A percentile compares a stretch with the other conserved stretches of the same genome.
Evolutionary conservation across 1,140 invertebrate genomes (phyloP).

Genomic region (Pseudobourletiella spinata): DNA sequence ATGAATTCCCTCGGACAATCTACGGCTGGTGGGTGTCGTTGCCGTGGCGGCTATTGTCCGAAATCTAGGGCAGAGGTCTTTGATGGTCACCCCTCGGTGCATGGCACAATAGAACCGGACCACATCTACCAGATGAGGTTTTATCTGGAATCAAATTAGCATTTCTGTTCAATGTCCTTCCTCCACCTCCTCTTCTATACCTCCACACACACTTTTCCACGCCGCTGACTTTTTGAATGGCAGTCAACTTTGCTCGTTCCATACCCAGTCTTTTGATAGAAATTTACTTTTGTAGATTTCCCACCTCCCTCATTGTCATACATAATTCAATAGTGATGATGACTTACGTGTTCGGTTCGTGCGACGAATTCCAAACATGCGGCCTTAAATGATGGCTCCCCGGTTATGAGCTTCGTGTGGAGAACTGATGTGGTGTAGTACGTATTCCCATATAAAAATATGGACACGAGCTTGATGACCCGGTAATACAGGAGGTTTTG

Average conservation of each 20-base stretch:
- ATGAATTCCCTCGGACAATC: constrained; percentile 9
- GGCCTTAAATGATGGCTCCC: constrained; percentile 58
- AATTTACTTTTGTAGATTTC: no score
- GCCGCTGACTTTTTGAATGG: constrained; percentile 3
- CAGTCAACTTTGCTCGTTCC: no score
- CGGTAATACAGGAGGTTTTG: constrained; percentile 83
- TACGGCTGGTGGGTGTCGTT: constrained; percentile 43
- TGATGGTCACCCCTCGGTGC: constrained; percentile 73
- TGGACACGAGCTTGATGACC: constrained; percentile 70
- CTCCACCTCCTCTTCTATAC: no score
- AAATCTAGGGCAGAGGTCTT: constrained; percentile 69
- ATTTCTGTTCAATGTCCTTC: no score
- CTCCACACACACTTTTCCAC: constrained; percentile 21
- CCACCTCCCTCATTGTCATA: no score
- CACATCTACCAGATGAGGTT: constrained; percentile 62
- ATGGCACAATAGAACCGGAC: constrained; percentile 71
- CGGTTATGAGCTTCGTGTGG: constrained; percentile 51
- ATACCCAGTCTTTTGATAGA: no score
- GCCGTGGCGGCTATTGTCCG: constrained; percentile 32
- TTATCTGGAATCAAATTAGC: constrained; percentile 38
- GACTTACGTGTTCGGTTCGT: constrained; percentile 42
- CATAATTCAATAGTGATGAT: no score
- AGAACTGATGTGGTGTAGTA: constrained; percentile 80
- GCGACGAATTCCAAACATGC: constrained; percentile 66
- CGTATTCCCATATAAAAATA: constrained; percentile 89